Evolutionary conservation across 1,140 invertebrate genomes (phyloP), one percentile per base, ranked within the genome.

Genomic region (Megalopta genalis): DNA sequence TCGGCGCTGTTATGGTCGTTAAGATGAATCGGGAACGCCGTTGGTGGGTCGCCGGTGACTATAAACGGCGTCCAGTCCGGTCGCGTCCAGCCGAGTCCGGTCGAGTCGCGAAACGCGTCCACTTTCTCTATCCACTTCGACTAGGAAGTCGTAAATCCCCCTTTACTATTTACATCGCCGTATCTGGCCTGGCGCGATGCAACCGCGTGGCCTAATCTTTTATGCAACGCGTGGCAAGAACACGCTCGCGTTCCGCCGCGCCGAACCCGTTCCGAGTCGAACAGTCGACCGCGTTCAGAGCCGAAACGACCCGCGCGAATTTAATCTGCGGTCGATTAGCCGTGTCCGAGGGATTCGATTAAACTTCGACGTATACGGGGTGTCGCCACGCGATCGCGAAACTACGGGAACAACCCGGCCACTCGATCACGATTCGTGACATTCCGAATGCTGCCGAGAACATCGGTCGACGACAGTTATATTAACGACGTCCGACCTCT

Each of bases 111-210:
- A 14, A 62, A 42, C 52, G 59, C 62, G 68, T 77, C 73, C 70
- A 86, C 85, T 86, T 86, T 87, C 84, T 84, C 85, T 76, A 84
- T 79, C 81, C 72, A 59, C 42, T 57, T 52, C 27, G 60, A 59
- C 74, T 84, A 81, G 85, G 81, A 87, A 86, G 85, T 87, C 78
- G 71, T 86, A 87, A 87, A 87, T 87, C 71, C 78, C 32, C 59
- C 64, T 78, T 81, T 49, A 75, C 81, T 75, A 71, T 77, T 83
- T 76, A 59, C 77, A 71, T 49, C 63, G n/a, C 57, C 25, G 52
- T 67, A 68, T 37, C 49, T 21, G 57, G 46, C 23, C 39, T 37
- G 25, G 46, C 54, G 39, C 73, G 79, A 81, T 54, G 70, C 63
- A 54, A 74, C 42, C 42, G 57, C 64, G 42, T 46, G n/a, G n/a